Evolutionary conservation across 1,140 invertebrate species (phyloP), one percentile per base, ranked within the genome.

Genomic region (Sinella curviseta): DNA sequence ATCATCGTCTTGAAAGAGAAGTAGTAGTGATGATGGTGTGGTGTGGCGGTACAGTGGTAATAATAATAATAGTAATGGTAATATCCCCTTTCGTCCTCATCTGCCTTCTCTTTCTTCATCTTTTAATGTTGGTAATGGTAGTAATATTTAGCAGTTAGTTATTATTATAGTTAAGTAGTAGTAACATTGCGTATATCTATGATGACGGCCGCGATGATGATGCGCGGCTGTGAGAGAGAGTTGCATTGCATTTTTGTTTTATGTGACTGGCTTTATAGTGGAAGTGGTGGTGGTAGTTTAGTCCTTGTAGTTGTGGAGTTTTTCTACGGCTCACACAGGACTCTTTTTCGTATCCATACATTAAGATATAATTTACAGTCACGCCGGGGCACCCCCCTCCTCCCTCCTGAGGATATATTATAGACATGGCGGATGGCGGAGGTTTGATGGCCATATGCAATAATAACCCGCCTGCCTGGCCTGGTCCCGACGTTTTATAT

Each of bases 281-380:
- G 57, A 17, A 26, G 14, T 60, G 57, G 14, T 26, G 24, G 24
- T 60, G 39, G 39, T 48, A 17, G 17, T 48, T 4, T 48, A 8
- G 39, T n/a, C n/a, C n/a, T n/a, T n/a, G n/a, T n/a, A n/a, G n/a
- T n/a, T n/a, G n/a, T n/a, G n/a, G n/a, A n/a, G n/a, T n/a, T n/a
- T n/a, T n/a, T n/a, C n/a, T n/a, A 48, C 65, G 30, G 8, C 26
- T 33, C 26, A 65, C 57, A 65, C 57, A 70, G 65, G 65, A 70
- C 65, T 70, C 31, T 70, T 70, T 70, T 70, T 70, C 31, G 65
- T 70, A 70, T 70, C 65, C 65, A 70, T 70, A 70, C 65, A 70
- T 70, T 70, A 70, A 70, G 65, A 70, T 70, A 70, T 70, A 70
- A 70, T 70, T 70, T 70, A 70, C 65, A 70, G 65, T 70, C 65